A percentile compares a stretch with the other conserved stretches of the same genome.
These are phyloP conservation scores for Gnatocerus cornutus DNA, from an alignment of 2,888 invertebrate species.

Conservation along the genomic window DNA sequence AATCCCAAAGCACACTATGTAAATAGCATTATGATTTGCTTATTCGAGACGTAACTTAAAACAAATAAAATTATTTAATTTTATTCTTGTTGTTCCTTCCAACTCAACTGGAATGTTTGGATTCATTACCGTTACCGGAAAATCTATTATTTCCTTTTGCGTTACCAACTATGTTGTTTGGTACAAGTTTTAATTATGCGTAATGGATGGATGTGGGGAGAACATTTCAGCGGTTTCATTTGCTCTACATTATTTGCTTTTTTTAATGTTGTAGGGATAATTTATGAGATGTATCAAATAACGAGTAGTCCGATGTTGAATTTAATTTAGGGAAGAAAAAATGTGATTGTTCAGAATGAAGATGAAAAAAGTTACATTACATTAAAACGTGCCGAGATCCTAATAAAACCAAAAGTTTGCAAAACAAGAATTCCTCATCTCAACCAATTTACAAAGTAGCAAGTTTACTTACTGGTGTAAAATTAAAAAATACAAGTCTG, in stretches of 20 bases:
- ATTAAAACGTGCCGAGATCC: slow-evolving; percentile 5
- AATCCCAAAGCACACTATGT: slow-evolving; percentile 69
- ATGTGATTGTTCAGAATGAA: slow-evolving; percentile 8
- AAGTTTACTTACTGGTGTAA: too few species aligned
- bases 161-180: slow-evolving; percentile 12
- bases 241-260: slow-evolving; percentile 11
- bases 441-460: background rate
- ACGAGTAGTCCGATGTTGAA: background rate
- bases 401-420: background rate
- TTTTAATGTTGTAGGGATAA: slow-evolving; percentile 2
- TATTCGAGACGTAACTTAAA: slow-evolving; percentile 66
- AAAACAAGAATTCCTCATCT: background rate
- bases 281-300: background rate
- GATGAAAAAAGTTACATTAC: slow-evolving; percentile 17
- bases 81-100: slow-evolving; percentile 46
- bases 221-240: slow-evolving; percentile 5
- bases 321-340: background rate
- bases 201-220: slow-evolving; percentile 18
- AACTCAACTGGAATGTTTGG: background rate
- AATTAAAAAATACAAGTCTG: too few species aligned
- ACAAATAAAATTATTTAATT: slow-evolving; percentile 67
- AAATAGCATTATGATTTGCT: slow-evolving; percentile 66
- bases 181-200: slow-evolving; percentile 18
- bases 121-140: background rate
- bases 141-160: background rate